A percentile compares a stretch with the other conserved stretches of the same genome.
Conservation (phyloP, 2,113 vertebrate species). For the Elanus axillaris region DNA sequence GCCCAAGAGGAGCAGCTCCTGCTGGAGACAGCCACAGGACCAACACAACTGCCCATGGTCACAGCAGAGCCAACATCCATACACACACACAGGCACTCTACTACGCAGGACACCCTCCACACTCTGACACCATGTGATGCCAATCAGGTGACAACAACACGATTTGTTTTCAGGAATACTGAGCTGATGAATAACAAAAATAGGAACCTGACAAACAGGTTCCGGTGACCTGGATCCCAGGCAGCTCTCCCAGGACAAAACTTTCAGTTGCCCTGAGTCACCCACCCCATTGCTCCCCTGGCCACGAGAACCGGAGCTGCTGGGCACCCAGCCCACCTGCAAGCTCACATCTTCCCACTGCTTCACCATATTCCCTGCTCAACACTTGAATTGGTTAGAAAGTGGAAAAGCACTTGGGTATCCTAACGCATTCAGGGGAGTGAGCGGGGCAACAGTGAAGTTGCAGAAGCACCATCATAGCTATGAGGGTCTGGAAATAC, state of each 20-base stretch:
- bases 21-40: background rate
- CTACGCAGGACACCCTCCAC: background rate
- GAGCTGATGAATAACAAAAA: conserved; percentile 51
- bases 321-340: background rate
- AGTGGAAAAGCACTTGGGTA: background rate
- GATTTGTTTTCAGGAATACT: conserved; percentile 58
- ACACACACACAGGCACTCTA: background rate
- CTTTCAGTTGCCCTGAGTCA: conserved; percentile 55
- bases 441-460: background rate
- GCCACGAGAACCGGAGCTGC: background rate
- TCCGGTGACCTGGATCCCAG: conserved; percentile 11
- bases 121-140: accelerated
- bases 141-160: background rate
- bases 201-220: conserved; percentile 58
- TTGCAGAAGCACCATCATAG: background rate
- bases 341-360: background rate
- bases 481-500: background rate
- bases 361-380: background rate
- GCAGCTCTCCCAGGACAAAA: conserved; percentile 1
- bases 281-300: background rate
- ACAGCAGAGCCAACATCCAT: background rate
- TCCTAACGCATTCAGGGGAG: background rate
- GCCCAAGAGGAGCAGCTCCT: background rate
- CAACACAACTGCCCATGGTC: background rate
- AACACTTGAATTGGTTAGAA: background rate